phyloP scores from a whole-genome alignment of 1,140 invertebrate species.

The Bombus impatiens region DNA sequence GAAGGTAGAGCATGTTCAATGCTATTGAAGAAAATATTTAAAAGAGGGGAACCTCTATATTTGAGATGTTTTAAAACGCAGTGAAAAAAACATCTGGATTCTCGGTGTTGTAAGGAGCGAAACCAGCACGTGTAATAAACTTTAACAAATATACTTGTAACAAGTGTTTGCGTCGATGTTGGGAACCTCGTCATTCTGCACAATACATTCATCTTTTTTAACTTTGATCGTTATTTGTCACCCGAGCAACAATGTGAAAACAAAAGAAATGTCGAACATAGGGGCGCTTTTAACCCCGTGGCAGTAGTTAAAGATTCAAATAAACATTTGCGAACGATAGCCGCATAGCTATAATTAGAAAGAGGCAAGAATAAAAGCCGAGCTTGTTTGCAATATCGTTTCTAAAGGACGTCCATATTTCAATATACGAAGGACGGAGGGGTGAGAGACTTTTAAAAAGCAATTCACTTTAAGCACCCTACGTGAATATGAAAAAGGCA shows the following conservation, averaged over 20 bases:
- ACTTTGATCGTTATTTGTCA: not conserved
- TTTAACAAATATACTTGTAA: not conserved
- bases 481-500: conserved; percentile 46
- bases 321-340: conserved; percentile 48
- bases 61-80: not conserved
- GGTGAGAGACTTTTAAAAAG: conserved; percentile 46
- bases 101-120: not conserved
- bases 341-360: conserved; percentile 31
- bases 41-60: not conserved
- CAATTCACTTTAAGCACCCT: conserved; percentile 48
- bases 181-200: not conserved
- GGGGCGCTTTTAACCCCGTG: not conserved
- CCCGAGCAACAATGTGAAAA: not conserved
- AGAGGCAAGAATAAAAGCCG: conserved; percentile 30
- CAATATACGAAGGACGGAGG: conserved; percentile 30
- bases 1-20: not conserved
- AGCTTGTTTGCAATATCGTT: conserved; percentile 25
- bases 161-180: not conserved
- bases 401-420: conserved; percentile 37
- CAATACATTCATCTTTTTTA: not conserved
- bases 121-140: not conserved
- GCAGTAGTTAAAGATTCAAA: conserved; percentile 40
- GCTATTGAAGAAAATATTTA: not conserved
- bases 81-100: not conserved
- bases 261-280: not conserved